Evolutionary conservation across 1,140 invertebrate species (phyloP).

Genomic region (Calephelis virginiensis): DNA sequence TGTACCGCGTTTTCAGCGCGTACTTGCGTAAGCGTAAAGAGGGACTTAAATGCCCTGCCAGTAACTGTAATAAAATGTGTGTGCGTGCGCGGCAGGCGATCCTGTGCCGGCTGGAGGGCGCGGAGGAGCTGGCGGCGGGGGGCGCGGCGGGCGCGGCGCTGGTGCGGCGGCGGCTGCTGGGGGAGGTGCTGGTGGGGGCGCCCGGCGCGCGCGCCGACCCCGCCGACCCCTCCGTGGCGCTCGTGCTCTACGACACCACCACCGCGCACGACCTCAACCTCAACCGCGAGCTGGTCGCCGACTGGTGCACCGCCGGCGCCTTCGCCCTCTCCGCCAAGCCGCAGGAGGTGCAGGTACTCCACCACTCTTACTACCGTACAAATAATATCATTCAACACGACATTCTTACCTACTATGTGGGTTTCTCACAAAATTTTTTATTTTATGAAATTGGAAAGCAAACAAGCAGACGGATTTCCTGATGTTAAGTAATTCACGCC

Average conservation of each 20-base stretch:
- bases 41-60: no score
- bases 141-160: slow-evolving; percentile 62
- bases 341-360: slow-evolving; percentile 37
- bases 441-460: no score
- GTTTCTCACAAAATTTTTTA: no score
- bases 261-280: slow-evolving; percentile 65
- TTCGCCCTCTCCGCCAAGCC: slow-evolving; percentile 46
- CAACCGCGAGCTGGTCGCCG: slow-evolving; percentile 68
- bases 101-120: slow-evolving; percentile 79
- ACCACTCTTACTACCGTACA: no score
- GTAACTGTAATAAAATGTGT: neutral
- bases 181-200: slow-evolving; percentile 63
- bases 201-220: slow-evolving; percentile 61
- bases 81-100: slow-evolving; percentile 73
- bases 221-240: slow-evolving; percentile 54
- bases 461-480: no score
- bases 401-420: no score
- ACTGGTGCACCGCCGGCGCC: slow-evolving; percentile 64
- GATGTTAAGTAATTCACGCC: no score
- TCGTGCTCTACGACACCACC: slow-evolving; percentile 68
- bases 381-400: no score
- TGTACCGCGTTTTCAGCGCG: no score
- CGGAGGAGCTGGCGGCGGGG: slow-evolving; percentile 77
- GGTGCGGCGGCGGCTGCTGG: slow-evolving; percentile 53
- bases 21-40: no score